These are phyloP conservation scores for Clupea harengus DNA, from an alignment of 2,113 vertebrate species.

Conservation along the genomic window DNA sequence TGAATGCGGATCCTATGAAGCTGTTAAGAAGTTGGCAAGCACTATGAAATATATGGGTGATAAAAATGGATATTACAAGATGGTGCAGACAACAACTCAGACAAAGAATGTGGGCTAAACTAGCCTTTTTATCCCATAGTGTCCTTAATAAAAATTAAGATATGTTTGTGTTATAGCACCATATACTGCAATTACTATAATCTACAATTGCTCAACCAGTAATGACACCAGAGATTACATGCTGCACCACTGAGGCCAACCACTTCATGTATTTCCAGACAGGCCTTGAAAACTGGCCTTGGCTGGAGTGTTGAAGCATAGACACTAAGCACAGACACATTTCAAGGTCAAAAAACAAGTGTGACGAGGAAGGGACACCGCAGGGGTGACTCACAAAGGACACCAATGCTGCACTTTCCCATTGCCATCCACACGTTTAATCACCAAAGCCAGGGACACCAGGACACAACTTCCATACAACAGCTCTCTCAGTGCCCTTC, in stretches of 20 bases:
- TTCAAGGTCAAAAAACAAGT: conserved; percentile 51
- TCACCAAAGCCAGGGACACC: conserved; percentile 12
- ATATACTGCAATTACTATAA: not conserved
- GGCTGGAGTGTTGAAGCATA: conserved; percentile 43
- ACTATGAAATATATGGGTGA: not conserved
- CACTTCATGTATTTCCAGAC: not conserved
- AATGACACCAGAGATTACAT: not conserved
- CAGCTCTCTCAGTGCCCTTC: not conserved
- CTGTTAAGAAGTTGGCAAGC: not conserved
- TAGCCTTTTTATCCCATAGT: not conserved
- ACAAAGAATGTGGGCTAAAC: not conserved
- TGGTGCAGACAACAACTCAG: not conserved
- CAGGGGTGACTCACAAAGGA: conserved; percentile 22
- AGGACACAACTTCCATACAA: not conserved
- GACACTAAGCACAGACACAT: conserved; percentile 27
- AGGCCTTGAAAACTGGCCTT: conserved; percentile 43
- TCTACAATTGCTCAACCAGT: not conserved
- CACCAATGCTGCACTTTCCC: conserved; percentile 7
- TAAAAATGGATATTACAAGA: not conserved
- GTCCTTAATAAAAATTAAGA: not conserved
- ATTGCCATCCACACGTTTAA: not conserved
- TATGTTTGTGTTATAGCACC: not conserved
- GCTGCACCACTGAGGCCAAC: not conserved
- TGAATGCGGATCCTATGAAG: not conserved
- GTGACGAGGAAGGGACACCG: conserved; percentile 25